phyloP scores from a whole-genome alignment of 2,113 vertebrate species.

The Oncorhynchus tshawytscha region DNA sequence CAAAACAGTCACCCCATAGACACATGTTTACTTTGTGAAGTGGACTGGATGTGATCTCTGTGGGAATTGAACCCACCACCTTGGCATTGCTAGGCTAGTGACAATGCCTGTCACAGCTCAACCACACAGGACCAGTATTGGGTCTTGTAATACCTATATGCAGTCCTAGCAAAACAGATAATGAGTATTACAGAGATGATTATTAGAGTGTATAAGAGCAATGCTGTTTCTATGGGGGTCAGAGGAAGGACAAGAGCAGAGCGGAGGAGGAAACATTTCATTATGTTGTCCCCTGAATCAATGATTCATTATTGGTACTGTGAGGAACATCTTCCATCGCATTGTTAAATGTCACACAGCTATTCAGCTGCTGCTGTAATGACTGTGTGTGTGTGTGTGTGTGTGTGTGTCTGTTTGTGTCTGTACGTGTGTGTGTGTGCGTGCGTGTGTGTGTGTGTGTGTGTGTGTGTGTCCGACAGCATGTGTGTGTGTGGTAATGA shows the following conservation, averaged over 20 bases:
- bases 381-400: too few relatives aligned
- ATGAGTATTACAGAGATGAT: too few relatives aligned
- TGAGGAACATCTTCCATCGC: conserved; percentile 57
- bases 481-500: conserved; percentile 33
- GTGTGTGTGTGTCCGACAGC: neutral
- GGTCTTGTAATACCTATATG: too few relatives aligned
- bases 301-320: conserved; percentile 59
- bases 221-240: conserved; percentile 55
- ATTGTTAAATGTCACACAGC: conserved; percentile 57
- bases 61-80: too few relatives aligned
- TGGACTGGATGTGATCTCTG: too few relatives aligned
- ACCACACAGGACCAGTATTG: too few relatives aligned
- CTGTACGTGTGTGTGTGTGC: neutral
- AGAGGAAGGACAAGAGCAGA: conserved; percentile 44
- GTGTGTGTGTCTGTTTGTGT: neutral
- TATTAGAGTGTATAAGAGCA: neutral
- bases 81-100: too few relatives aligned
- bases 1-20: too few relatives aligned
- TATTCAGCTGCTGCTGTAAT: conserved; percentile 25
- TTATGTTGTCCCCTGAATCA: conserved; percentile 55
- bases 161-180: too few relatives aligned
- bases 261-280: conserved; percentile 63
- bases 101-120: too few relatives aligned
- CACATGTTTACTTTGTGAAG: too few relatives aligned
- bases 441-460: neutral